Percentiles rank a stretch among this genome's conserved stretches.
Evolutionary conservation across 2,113 vertebrate species (phyloP).

Genomic region (Mustela lutreola): DNA sequence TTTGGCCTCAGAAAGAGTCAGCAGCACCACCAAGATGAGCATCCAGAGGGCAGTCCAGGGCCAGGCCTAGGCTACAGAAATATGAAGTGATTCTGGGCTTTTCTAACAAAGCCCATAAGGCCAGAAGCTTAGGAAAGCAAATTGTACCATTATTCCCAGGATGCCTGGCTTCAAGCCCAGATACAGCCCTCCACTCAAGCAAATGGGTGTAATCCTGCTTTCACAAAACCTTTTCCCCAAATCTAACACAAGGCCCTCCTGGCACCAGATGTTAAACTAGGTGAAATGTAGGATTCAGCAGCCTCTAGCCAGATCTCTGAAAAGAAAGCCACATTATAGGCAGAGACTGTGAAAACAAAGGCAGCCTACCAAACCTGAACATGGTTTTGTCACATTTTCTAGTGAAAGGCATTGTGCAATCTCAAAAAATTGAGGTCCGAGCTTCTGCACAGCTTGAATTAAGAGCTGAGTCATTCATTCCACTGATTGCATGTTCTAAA

Average conservation of each 20-base stretch:
- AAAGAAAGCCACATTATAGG: constrained; percentile 16
- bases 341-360: constrained; percentile 51
- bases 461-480: constrained; percentile 45
- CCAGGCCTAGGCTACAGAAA: not conserved
- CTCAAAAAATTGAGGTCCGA: constrained; percentile 59
- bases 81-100: not conserved
- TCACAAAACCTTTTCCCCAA: not conserved
- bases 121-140: constrained; percentile 4
- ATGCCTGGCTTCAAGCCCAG: not conserved
- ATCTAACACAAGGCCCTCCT: not conserved
- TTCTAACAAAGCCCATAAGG: constrained; percentile 26
- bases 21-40: not conserved
- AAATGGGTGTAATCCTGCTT: not conserved
- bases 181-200: not conserved
- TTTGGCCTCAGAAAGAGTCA: not conserved
- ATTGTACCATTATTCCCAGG: not conserved
- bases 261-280: not conserved
- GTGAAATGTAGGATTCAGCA: not conserved
- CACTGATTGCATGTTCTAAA: constrained; percentile 44
- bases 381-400: constrained; percentile 59
- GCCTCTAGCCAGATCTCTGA: not conserved
- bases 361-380: constrained; percentile 49
- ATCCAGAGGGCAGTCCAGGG: not conserved
- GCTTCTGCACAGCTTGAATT: constrained; percentile 39
- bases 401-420: constrained; percentile 62